phyloP scores from a whole-genome alignment of 2,797 vertebrate species.

The Gambelia wislizenii region DNA sequence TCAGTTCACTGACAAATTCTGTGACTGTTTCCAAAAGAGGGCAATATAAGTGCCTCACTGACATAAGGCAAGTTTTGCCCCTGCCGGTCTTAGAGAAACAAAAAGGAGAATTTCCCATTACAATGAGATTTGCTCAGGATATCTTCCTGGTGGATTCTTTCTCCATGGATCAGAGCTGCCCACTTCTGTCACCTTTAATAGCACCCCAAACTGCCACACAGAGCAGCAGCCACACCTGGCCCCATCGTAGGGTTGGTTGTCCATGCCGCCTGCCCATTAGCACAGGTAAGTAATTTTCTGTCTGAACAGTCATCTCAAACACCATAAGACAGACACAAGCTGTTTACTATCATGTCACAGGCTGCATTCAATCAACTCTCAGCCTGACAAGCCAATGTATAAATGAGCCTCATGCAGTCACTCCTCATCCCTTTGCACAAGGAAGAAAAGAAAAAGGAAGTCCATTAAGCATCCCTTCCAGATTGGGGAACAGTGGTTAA shows the following conservation, averaged over 20 bases:
- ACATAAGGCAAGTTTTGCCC: no score
- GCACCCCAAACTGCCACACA: background rate
- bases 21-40: background rate
- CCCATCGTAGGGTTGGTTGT: background rate
- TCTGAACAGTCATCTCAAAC: background rate
- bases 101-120: background rate
- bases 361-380: background rate
- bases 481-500: background rate
- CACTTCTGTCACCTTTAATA: no score
- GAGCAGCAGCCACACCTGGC: background rate
- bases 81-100: background rate
- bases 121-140: background rate
- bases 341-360: background rate
- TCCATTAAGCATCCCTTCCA: background rate
- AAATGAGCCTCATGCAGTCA: background rate
- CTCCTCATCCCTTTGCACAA: background rate
- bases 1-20: background rate
- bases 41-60: background rate
- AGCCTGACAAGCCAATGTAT: background rate
- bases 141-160: background rate
- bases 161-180: background rate
- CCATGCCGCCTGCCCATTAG: background rate
- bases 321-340: background rate
- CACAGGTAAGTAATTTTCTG: background rate
- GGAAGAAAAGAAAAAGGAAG: background rate